These are phyloP conservation scores for Apistogramma diplotaenia DNA, from an alignment of 2,113 vertebrate genomes.

Conservation along the genomic window DNA sequence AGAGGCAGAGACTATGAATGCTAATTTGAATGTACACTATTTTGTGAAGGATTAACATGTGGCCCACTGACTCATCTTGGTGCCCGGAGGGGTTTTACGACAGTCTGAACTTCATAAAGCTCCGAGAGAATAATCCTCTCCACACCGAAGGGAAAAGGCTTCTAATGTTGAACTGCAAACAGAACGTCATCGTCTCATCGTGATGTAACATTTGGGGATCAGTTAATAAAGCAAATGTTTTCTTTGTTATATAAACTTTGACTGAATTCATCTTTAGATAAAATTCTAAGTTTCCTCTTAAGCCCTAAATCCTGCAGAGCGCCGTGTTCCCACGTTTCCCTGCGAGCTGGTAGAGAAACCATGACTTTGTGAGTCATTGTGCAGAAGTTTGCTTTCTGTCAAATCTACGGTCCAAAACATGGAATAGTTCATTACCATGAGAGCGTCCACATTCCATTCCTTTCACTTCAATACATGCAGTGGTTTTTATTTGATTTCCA, in stretches of 20 bases:
- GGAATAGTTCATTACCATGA: not conserved
- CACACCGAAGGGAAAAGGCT: constrained; percentile 1
- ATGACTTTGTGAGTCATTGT: not conserved
- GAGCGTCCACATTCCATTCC: constrained; percentile 1
- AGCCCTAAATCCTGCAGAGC: not conserved
- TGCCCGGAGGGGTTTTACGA: constrained; percentile 51
- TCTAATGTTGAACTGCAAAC: not conserved
- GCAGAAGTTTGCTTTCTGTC: constrained; percentile 1
- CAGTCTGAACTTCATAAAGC: constrained; percentile 50
- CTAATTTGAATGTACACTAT: constrained; percentile 57
- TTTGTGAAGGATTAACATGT: constrained; percentile 57
- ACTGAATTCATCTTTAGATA: not conserved
- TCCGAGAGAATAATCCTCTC: constrained; percentile 44
- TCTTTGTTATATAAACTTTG: not conserved
- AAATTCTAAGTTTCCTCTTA: not conserved
- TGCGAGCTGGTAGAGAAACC: not conserved
- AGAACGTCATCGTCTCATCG: not conserved
- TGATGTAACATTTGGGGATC: not conserved
- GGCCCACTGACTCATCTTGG: constrained; percentile 35
- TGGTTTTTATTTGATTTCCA: constrained; percentile 37
- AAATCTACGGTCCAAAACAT: constrained; percentile 5
- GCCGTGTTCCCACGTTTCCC: not conserved
- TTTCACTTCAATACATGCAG: constrained; percentile 27
- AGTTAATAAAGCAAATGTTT: constrained; percentile 6
- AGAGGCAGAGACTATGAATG: constrained; percentile 46